phyloP scores from a whole-genome alignment of 2,113 vertebrate genomes.

The Castor canadensis region DNA sequence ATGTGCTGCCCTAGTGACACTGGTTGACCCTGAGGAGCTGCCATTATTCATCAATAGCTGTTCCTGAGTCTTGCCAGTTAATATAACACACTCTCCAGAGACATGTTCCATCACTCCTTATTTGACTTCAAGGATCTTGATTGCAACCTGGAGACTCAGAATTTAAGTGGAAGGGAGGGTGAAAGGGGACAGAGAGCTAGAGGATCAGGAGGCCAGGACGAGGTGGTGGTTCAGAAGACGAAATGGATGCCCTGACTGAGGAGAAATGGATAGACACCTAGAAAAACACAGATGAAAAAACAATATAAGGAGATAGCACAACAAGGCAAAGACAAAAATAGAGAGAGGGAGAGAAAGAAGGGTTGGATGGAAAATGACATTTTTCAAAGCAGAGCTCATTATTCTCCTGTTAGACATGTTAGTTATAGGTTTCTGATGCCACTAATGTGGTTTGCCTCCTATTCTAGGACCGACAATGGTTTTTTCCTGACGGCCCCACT shows the following conservation, averaged over 20 bases:
- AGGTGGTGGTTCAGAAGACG: neutral
- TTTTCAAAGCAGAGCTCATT: constrained; percentile 47
- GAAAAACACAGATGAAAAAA: neutral
- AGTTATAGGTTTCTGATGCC: neutral
- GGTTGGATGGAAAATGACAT: neutral
- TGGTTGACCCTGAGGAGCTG: constrained; percentile 20
- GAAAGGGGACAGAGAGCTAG: neutral
- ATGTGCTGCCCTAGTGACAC: neutral
- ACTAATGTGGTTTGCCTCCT: neutral
- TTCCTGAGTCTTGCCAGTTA: constrained; percentile 58
- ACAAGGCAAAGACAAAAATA: neutral
- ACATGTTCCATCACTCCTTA: constrained; percentile 64
- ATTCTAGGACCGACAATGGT: neutral
- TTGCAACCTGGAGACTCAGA: constrained; percentile 34
- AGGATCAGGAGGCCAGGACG: neutral
- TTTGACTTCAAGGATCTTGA: constrained; percentile 61
- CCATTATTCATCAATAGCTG: constrained; percentile 53
- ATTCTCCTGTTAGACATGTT: constrained; percentile 29
- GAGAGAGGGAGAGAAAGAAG: neutral
- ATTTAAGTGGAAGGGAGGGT: neutral
- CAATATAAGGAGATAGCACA: neutral
- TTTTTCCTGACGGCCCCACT: constrained; percentile 21
- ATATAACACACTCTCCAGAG: constrained; percentile 60
- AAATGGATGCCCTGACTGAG: neutral
- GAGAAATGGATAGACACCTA: neutral